phyloP scores from a whole-genome alignment of 2,113 vertebrate genomes.

The Columba janthina region DNA sequence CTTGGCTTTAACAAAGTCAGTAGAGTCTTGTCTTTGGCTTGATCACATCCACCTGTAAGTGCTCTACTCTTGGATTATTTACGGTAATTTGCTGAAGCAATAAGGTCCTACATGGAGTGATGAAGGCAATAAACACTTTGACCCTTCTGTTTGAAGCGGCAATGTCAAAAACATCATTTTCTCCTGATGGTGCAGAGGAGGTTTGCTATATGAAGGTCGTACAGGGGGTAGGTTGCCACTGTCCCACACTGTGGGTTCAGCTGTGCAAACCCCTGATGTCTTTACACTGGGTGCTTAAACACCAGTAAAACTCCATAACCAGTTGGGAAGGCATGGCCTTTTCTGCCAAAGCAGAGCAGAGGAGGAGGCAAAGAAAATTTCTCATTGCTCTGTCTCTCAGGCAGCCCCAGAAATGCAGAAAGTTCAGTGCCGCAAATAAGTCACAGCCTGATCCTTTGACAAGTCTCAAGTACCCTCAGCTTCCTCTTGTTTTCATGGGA shows the following conservation, averaged over 20 bases:
- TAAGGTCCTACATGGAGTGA: background rate
- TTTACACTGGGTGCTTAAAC: background rate
- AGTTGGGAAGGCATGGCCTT: background rate
- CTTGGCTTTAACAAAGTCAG: background rate
- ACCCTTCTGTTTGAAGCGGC: background rate
- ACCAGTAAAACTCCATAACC: background rate
- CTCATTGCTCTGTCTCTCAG: background rate
- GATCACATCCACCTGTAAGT: background rate
- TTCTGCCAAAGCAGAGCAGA: background rate
- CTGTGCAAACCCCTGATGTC: background rate
- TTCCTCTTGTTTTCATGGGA: background rate
- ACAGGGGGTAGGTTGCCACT: background rate
- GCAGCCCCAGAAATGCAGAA: background rate
- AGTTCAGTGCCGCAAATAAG: background rate
- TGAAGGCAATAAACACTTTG: background rate
- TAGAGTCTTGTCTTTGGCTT: background rate
- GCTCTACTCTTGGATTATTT: background rate
- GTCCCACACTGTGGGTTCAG: background rate
- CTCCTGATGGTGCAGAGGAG: background rate
- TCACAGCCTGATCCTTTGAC: background rate
- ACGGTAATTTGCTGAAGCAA: background rate
- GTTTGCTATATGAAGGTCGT: background rate
- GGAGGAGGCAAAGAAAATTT: background rate
- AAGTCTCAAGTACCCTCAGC: background rate
- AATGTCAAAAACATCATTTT: background rate